Evolutionary conservation across 2,113 vertebrate species (phyloP).

Genomic region (Bagarius yarrelli): DNA sequence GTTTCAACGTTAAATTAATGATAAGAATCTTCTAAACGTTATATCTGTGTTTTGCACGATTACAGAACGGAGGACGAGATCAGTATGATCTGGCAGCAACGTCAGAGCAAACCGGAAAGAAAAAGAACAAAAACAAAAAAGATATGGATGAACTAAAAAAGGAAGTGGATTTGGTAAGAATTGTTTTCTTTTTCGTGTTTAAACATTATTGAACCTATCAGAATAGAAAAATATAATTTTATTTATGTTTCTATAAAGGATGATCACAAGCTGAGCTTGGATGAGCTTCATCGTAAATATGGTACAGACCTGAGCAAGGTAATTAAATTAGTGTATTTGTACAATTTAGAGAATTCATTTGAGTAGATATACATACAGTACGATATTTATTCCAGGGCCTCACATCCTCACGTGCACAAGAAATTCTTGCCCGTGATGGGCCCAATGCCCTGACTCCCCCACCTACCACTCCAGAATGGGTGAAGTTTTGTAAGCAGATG

Average conservation of each 20-base stretch:
- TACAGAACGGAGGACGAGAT: conserved; percentile 44
- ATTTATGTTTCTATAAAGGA: conserved; percentile 65
- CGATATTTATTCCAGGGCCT: conserved; percentile 63
- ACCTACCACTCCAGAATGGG: conserved; percentile 78
- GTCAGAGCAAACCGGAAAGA: conserved; percentile 48
- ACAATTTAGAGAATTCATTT: background rate
- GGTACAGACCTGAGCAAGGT: conserved; percentile 82
- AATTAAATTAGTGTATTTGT: conserved; percentile 47
- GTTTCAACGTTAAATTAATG: background rate
- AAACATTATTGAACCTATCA: background rate
- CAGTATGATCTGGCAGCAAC: conserved; percentile 48
- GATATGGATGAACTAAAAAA: conserved; percentile 56
- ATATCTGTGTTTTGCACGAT: background rate
- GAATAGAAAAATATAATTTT: background rate
- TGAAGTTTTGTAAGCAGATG: conserved; percentile 81
- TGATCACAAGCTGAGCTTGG: conserved; percentile 84
- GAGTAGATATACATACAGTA: background rate
- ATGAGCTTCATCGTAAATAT: conserved; percentile 84
- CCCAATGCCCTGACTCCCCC: conserved; percentile 78
- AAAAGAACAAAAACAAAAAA: conserved; percentile 49
- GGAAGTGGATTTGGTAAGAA: conserved; percentile 54
- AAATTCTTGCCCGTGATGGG: conserved; percentile 75
- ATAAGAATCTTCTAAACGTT: too few species aligned
- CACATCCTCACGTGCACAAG: conserved; percentile 70
- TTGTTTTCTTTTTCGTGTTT: background rate